Evolutionary conservation across 2,797 vertebrate species (phyloP).

Genomic region (Sebastes nivosus): DNA sequence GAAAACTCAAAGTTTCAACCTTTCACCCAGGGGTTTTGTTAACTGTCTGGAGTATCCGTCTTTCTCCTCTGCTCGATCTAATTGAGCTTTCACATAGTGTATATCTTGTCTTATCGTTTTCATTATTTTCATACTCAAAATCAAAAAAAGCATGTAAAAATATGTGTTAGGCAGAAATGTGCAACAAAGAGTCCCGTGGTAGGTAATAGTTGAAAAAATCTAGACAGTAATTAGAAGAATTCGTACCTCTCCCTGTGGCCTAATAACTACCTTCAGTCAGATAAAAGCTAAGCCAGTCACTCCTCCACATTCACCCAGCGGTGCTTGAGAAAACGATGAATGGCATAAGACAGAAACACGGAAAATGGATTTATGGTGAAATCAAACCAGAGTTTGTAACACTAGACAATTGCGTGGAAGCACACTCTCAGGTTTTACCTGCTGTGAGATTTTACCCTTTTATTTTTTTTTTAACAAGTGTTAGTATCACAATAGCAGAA

Average conservation of each 20-base stretch:
- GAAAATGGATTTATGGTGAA: conserved; percentile 7
- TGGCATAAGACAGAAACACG: conserved; percentile 9
- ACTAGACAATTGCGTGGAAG: conserved; percentile 13
- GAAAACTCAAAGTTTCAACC: neutral
- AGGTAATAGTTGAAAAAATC: conserved; percentile 26
- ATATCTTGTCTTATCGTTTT: neutral
- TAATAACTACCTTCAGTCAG: conserved; percentile 52
- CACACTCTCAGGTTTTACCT: conserved; percentile 5
- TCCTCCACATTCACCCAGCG: conserved; percentile 41
- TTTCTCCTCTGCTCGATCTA: neutral
- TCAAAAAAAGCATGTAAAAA: neutral
- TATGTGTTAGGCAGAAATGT: neutral
- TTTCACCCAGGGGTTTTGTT: conserved; percentile 6
- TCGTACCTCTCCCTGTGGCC: conserved; percentile 29
- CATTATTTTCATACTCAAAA: neutral
- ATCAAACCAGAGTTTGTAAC: conserved; percentile 8
- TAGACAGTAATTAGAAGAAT: conserved; percentile 36
- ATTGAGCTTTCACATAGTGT: neutral
- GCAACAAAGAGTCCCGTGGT: neutral
- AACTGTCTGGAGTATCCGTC: neutral
- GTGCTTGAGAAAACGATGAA: conserved; percentile 43
- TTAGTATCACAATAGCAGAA: neutral
- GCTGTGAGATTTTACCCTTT: neutral
- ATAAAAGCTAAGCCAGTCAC: conserved; percentile 48
- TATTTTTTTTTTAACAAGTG: neutral